Base-by-base conservation (phyloP, 1,140 invertebrate species). In the Sarcophaga peregrina region DNA sequence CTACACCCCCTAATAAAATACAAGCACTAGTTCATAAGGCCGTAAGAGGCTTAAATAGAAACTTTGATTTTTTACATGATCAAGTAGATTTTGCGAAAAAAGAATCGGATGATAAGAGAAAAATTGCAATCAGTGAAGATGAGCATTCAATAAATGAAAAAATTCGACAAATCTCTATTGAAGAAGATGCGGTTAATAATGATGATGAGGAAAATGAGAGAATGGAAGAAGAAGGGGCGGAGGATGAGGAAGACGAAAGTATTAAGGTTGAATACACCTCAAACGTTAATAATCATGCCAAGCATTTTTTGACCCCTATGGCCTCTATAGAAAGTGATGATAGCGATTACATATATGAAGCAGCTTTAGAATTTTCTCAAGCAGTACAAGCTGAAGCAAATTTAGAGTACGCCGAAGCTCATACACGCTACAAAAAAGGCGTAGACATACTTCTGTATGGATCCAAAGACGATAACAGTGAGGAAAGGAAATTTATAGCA, bases 381-480 rank as follows among this genome's bases (percentile, higher is more conserved):
- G 90, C 90, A 8, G 90, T 90, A 48, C 89, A 90, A 81, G 86
- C 87, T 0, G 90, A 90, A 80, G 89, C 88, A 62, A 89, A 91
- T 85, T 86, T 88, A 17, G 87, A 91, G 75, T 92, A 91, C 85
- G 87, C 88, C 78, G 87, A 90, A 54, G 91, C 91, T 5, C 91
- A 91, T 84, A 85, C 83, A 75, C 88, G 86, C 1, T 92, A 92
- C 83, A 92, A 92, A 85, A 85, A 84, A 46, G 92, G 91, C 17
- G 91, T 92, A 80, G 91, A 92, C 83, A 85, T 91, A 76, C 84
- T 92, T 73, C 84, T 92, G 0, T 85, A 85, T 81, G 89, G 91
- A 48, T 87, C 89, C 9, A 91, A 91, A 86, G 84, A 85, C 52
- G 90, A 90, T 82, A 82, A 78, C 0, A 90, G 87, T 81, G 88